Base-by-base conservation (phyloP, 1,140 invertebrate genomes). In the Psilanteris sp. region DNA sequence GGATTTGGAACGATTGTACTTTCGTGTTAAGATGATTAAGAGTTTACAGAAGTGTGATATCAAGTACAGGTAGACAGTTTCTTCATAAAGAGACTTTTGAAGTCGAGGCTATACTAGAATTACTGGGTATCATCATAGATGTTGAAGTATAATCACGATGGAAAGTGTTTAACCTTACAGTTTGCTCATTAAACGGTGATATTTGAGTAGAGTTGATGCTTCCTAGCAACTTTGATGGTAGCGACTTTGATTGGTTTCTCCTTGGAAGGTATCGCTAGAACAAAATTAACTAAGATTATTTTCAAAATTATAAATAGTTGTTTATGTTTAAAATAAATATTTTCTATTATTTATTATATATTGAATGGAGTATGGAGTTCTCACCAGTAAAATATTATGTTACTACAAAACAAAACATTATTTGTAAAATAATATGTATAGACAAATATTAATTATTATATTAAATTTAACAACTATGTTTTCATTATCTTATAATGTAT, bases 101-200 rank as follows among this genome's bases (percentile, higher is more conserved):
- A 20, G 92, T 92, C 67, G 93, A 92, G 75, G 94, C 93, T 39
- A 96, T 91, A 0, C 96, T 88, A 4, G 91, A 85, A 67, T 91
- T 91, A 24, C 92, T 32, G 7, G 36, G 13, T 0, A 34, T 20
- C 1, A 22, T 39, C 7, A 7, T 13, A 1, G 24, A 22, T 79
- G 26, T 1, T 80, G 24, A 18, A 3, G 1, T 3, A 9, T 31
- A 52, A n/a, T 37, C 22, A 0, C 31, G 37, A 0, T 46, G 41
- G 4, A 9, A 41, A 0, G 27, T 34, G 16, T 59, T 20, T 2
- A 43, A 50, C 0, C 34, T 8, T 0, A 29, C 16, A 1, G 26
- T 44, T 0, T 32, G 44, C 16, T 62, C 57, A 8, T 59, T 44
- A 7, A 36, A 61, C 0, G 34, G 39, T 4, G 54, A 59, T 0